These are phyloP conservation scores for Perccottus glenii DNA, from an alignment of 2,113 vertebrate genomes.

Conservation along the genomic window DNA sequence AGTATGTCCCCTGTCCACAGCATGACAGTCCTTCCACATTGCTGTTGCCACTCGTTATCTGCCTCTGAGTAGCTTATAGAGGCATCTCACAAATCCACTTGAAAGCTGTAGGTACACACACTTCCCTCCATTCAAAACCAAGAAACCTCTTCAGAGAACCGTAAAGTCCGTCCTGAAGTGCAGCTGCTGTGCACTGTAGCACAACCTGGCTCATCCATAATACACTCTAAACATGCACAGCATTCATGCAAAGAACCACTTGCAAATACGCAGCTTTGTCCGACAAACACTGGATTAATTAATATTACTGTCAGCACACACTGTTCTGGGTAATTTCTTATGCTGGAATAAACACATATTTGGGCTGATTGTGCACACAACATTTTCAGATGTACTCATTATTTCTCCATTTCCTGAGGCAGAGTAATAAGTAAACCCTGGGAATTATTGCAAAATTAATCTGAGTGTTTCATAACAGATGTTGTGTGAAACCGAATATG, in stretches of 20 bases:
- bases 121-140: no score
- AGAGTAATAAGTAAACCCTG: constrained; percentile 1
- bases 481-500: not conserved
- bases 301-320: constrained; percentile 26
- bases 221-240: no score
- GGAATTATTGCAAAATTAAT: not conserved
- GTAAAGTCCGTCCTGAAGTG: no score
- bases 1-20: no score
- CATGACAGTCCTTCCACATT: no score
- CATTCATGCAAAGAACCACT: not conserved
- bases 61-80: no score
- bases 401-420: not conserved
- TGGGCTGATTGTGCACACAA: constrained; percentile 13
- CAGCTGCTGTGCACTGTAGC: no score
- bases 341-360: constrained; percentile 26
- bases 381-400: not conserved
- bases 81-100: no score
- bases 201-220: not conserved
- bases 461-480: not conserved
- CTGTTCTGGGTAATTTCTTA: constrained; percentile 31
- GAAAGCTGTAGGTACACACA: no score
- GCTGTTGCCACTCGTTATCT: no score
- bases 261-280: constrained; percentile 13
- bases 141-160: no score
- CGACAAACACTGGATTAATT: constrained; percentile 22